Evolutionary conservation across 2,888 invertebrate genomes (phyloP), one percentile per base, ranked within the genome.

Genomic region (Subacronicta megacephala): DNA sequence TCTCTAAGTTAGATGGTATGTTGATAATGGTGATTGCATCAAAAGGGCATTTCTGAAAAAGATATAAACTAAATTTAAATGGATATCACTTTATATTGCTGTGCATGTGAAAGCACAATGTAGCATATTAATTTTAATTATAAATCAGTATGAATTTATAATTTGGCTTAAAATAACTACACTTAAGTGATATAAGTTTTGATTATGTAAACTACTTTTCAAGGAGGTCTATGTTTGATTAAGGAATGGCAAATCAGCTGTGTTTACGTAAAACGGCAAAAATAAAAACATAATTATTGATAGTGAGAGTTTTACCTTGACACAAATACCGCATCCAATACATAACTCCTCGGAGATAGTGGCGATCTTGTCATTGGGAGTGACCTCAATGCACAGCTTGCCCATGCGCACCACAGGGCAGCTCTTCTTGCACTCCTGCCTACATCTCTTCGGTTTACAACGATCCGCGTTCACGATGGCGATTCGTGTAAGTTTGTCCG

Each of bases 331-430:
- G 93, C 99, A 99, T 81, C 99, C 99, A 81, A 99, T 99, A 92
- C 99, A 99, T 4, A 99, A 95, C 89, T 99, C 99, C 93, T 99
- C 99, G 42, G 99, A 99, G 86, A 99, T 98, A 38, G 97, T 96
- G 35, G 99, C 99, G 77, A 99, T 98, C 94, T 99, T 99, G 82
- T 98, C 98, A 80, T 98, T 98, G 10, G 99, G 97, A 40, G 96
- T 96, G 37, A 99, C 99, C 95, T 99, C 99, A 82, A 99, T 99
- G 90, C 99, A 99, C 36, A 99, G 96, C 92, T 99, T 99, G 85
- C 99, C 99, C 98, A 99, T 99, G 75, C 99, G 96, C 62, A 99
- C 99, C 55, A 99, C 99, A 0, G 99, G 99, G 90, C 99, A 99
- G 50, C 98, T 98, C 84, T 98, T 98, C 88, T 99, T 99, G 94